Evolutionary conservation across 2,888 invertebrate genomes (phyloP).

Genomic region (Orthosia gracilis): DNA sequence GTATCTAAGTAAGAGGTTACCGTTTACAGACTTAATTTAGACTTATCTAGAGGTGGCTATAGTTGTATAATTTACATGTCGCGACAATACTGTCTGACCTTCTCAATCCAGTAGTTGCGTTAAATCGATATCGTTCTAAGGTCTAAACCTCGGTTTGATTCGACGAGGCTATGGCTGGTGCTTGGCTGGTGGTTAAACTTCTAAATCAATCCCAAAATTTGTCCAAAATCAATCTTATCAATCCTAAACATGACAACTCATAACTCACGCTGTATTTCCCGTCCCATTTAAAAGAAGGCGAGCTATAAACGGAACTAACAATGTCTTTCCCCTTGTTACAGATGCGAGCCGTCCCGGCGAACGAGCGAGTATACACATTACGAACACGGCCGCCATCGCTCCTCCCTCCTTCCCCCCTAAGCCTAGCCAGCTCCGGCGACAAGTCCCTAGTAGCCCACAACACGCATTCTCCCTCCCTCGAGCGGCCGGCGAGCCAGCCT

Average conservation of each 20-base stretch:
- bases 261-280: neutral
- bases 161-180: neutral
- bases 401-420: slow-evolving; percentile 88
- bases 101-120: neutral
- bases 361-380: slow-evolving; percentile 95
- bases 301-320: neutral
- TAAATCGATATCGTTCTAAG: neutral
- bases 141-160: neutral
- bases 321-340: slow-evolving; percentile 72
- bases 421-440: slow-evolving; percentile 87
- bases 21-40: too few relatives aligned
- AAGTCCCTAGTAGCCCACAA: slow-evolving; percentile 80
- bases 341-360: slow-evolving; percentile 94
- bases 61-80: neutral
- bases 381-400: slow-evolving; percentile 93
- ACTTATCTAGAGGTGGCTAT: neutral
- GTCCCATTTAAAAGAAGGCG: too few relatives aligned
- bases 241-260: neutral
- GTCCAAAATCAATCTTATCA: neutral
- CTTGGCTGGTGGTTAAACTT: neutral
- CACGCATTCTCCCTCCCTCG: slow-evolving; percentile 82
- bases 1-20: too few relatives aligned
- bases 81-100: neutral
- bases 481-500: slow-evolving; percentile 78
- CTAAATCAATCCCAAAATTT: neutral